Conservation (phyloP, 2,113 vertebrate species). For the Thunnus thynnus region DNA sequence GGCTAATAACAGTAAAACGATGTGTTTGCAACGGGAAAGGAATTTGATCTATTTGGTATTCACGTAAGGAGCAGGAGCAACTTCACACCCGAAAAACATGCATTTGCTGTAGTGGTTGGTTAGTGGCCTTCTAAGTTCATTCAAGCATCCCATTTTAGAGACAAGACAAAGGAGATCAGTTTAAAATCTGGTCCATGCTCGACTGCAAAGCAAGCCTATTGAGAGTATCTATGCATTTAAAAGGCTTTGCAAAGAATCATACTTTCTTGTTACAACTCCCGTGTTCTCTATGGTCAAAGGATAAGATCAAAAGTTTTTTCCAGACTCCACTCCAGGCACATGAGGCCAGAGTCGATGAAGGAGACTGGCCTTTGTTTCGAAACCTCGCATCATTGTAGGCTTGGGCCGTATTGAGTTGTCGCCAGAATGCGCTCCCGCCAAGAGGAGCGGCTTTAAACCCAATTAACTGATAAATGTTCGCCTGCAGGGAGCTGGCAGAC, state of each 20-base stretch:
- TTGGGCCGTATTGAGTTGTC: constrained; percentile 51
- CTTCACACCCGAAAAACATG: not conserved
- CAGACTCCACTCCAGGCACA: not conserved
- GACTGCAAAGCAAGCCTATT: not conserved
- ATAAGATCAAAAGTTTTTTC: constrained; percentile 2
- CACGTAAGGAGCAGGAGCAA: not conserved
- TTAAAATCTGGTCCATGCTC: constrained; percentile 10
- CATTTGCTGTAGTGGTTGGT: not conserved
- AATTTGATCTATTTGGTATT: constrained; percentile 36
- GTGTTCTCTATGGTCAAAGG: not conserved
- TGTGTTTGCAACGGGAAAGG: constrained; percentile 31
- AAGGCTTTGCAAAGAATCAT: constrained; percentile 7
- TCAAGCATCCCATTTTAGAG: constrained; percentile 8
- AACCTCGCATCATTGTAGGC: not conserved
- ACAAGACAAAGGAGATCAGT: constrained; percentile 14
- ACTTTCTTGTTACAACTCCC: not conserved
- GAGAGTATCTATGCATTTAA: constrained; percentile 28
- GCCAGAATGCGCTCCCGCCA: constrained; percentile 49
- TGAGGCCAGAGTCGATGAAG: constrained; percentile 27
- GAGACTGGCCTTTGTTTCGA: constrained; percentile 42
- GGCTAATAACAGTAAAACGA: constrained; percentile 42
- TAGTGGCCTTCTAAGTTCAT: not conserved
- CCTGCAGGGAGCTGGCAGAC: constrained; percentile 64
- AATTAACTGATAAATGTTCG: constrained; percentile 77
- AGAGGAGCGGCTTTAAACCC: constrained; percentile 63